phyloP scores from a whole-genome alignment of 2,888 invertebrate species.

The Hypsopygia costalis region DNA sequence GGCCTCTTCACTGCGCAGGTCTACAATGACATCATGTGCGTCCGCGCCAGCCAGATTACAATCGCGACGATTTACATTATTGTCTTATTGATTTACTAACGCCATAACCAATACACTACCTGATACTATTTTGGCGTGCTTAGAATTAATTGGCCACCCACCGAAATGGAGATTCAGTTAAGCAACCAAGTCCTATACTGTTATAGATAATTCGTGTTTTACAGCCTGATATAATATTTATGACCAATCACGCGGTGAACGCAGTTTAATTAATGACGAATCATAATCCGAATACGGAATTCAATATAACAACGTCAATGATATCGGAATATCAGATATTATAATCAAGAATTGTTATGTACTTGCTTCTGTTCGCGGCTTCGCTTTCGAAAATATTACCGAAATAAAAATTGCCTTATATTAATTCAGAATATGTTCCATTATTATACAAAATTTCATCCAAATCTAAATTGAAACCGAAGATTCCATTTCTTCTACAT shows the following conservation, averaged over 20 bases:
- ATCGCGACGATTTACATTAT: conserved; percentile 71
- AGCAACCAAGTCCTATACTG: conserved; percentile 1
- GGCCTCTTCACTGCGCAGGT: conserved; percentile 28
- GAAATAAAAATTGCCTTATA: too few relatives aligned
- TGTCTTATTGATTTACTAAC: conserved; percentile 67
- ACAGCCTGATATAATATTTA: conserved; percentile 4
- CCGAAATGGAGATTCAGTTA: conserved; percentile 23
- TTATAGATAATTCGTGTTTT: conserved; percentile 2
- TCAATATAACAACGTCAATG: not conserved
- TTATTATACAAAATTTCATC: too few relatives aligned
- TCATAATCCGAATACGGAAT: not conserved
- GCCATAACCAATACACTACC: conserved; percentile 27
- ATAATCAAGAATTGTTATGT: too few relatives aligned
- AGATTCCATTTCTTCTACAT: too few relatives aligned
- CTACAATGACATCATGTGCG: conserved; percentile 59
- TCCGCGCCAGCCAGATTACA: conserved; percentile 54
- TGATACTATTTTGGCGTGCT: conserved; percentile 49
- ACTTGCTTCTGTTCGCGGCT: too few relatives aligned
- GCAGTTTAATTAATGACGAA: not conserved
- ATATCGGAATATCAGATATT: too few relatives aligned
- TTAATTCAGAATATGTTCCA: too few relatives aligned
- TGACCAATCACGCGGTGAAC: conserved; percentile 4
- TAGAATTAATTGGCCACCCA: conserved; percentile 62
- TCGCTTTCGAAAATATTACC: too few relatives aligned
- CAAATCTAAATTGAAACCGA: too few relatives aligned